phyloP scores from a whole-genome alignment of 2,113 vertebrate species.

The Cardinalis cardinalis region DNA sequence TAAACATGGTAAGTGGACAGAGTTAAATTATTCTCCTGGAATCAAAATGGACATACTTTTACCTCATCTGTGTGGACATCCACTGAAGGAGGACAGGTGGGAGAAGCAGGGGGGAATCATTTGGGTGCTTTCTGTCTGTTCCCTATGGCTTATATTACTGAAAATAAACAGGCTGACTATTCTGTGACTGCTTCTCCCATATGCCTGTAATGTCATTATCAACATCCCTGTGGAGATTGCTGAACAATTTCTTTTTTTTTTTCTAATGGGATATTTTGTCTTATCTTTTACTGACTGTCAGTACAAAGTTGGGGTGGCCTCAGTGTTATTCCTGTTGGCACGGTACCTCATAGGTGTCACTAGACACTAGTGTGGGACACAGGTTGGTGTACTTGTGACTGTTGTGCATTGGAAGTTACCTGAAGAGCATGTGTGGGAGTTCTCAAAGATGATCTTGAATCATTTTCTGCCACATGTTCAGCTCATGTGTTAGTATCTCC shows the following conservation, averaged over 20 bases:
- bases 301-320: not conserved
- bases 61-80: not conserved
- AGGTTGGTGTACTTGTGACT: not conserved
- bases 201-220: not conserved
- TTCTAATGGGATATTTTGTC: not conserved
- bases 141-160: not conserved
- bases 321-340: not conserved
- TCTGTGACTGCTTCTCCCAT: not conserved
- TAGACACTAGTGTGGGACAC: not conserved
- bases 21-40: not conserved
- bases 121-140: not conserved
- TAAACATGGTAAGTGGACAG: not conserved
- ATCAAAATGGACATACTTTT: not conserved
- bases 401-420: not conserved
- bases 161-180: not conserved
- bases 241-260: not conserved
- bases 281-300: not conserved
- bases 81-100: not conserved
- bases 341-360: not conserved
- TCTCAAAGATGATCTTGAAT: constrained; percentile 1
- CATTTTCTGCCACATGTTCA: not conserved
- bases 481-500: not conserved
- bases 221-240: not conserved
- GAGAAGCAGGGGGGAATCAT: not conserved
- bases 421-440: not conserved